Percentiles rank a stretch among this genome's conserved stretches.
Evolutionary conservation across 2,888 invertebrate species (phyloP).

Genomic region (Tenodera sinensis): DNA sequence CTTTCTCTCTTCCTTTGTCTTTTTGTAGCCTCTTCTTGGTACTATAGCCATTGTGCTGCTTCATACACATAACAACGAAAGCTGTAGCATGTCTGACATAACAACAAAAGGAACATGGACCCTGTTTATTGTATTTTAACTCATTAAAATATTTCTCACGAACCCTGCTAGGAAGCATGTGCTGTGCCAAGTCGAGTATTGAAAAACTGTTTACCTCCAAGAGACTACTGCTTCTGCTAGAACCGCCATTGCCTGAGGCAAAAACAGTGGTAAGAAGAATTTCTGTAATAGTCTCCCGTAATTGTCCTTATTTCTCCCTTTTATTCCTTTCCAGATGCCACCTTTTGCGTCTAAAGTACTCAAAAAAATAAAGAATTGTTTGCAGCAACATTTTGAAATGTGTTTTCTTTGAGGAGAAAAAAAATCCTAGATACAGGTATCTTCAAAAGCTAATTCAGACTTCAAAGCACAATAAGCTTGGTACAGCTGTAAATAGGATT

Average conservation of each 20-base stretch:
- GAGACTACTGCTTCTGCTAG: neutral
- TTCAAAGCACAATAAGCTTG: too few relatives aligned
- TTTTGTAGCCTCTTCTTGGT: neutral
- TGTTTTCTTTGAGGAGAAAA: too few relatives aligned
- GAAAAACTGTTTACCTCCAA: neutral
- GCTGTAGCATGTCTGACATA: neutral
- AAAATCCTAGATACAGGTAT: too few relatives aligned
- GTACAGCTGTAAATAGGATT: too few relatives aligned
- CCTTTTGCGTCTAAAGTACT: neutral
- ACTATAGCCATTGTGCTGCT: neutral
- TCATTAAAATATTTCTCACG: constrained; percentile 10
- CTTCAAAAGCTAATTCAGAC: too few relatives aligned
- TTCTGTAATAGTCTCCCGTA: neutral
- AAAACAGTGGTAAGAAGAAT: neutral
- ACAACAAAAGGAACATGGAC: neutral
- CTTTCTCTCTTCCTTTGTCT: neutral
- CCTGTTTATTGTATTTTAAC: neutral
- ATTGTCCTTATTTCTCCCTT: neutral
- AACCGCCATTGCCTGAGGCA: neutral
- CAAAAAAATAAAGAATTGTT: neutral
- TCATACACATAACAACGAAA: neutral
- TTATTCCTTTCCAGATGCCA: neutral
- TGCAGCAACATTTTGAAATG: too few relatives aligned
- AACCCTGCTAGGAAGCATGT: neutral
- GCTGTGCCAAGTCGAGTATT: neutral